Evolutionary conservation across 2,113 vertebrate species (phyloP).

Genomic region (Leucoraja erinaceus): DNA sequence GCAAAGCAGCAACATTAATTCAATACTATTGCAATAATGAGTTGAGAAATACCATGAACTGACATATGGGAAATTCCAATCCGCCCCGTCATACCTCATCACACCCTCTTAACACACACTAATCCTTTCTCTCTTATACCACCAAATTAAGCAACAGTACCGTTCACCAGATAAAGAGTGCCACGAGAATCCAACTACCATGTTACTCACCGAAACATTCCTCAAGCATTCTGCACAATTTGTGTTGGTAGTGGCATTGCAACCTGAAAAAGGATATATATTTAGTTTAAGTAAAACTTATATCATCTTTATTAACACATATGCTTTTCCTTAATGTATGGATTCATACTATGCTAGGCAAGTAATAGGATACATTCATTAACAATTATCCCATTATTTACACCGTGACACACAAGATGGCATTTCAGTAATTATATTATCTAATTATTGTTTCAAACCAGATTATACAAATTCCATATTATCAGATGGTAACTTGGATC

Average conservation of each 20-base stretch:
- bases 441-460: background rate
- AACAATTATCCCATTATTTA: background rate
- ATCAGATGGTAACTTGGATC: background rate
- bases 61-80: background rate
- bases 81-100: background rate
- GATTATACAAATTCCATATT: background rate
- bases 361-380: background rate
- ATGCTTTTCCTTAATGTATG: background rate
- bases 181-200: background rate
- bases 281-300: background rate
- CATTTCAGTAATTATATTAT: background rate
- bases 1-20: background rate
- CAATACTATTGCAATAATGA: background rate
- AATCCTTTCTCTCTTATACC: background rate
- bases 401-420: background rate
- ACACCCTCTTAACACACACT: background rate
- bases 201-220: conserved; percentile 29
- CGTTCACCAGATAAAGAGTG: background rate
- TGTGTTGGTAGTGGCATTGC: background rate
- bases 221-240: conserved; percentile 15
- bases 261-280: background rate
- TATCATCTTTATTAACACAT: background rate
- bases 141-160: background rate
- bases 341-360: background rate
- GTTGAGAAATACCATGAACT: background rate